phyloP scores from a whole-genome alignment of 2,113 vertebrate species.

The Poecile atricapillus region DNA sequence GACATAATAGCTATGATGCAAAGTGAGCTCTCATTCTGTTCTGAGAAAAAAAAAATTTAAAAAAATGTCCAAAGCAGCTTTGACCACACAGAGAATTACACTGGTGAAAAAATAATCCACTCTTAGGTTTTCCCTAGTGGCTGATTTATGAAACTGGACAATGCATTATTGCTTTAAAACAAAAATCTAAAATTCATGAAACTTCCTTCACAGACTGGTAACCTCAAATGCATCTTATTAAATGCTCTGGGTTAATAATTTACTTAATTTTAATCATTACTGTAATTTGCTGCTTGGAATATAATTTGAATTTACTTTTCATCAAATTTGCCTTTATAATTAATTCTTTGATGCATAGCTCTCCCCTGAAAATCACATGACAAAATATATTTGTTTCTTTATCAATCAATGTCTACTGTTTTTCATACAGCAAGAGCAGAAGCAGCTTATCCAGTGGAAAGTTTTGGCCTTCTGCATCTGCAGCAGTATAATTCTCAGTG shows the following conservation, averaged over 20 bases:
- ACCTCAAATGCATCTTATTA: background rate
- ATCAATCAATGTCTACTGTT: background rate
- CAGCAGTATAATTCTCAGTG: background rate
- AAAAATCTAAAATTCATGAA: background rate
- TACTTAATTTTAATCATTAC: background rate
- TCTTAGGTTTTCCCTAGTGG: background rate
- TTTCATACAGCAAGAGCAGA: background rate
- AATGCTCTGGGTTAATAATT: constrained; percentile 8
- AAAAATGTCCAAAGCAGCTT: background rate
- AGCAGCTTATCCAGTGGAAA: background rate
- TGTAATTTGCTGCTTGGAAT: background rate
- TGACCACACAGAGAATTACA: background rate
- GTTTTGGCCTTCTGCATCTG: background rate
- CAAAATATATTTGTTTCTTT: background rate
- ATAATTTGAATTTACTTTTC: background rate
- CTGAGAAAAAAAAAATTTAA: background rate
- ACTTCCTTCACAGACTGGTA: background rate
- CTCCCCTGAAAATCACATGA: background rate
- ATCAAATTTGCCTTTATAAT: background rate
- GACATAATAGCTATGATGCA: background rate
- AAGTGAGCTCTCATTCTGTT: background rate
- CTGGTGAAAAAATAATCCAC: background rate
- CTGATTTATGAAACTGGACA: background rate
- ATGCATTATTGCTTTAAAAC: background rate
- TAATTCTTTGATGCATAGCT: background rate